Percentiles rank a stretch among this genome's conserved stretches.
These are phyloP conservation scores for Scophthalmus maximus DNA, from an alignment of 2,113 vertebrate genomes.

Conservation along the genomic window DNA sequence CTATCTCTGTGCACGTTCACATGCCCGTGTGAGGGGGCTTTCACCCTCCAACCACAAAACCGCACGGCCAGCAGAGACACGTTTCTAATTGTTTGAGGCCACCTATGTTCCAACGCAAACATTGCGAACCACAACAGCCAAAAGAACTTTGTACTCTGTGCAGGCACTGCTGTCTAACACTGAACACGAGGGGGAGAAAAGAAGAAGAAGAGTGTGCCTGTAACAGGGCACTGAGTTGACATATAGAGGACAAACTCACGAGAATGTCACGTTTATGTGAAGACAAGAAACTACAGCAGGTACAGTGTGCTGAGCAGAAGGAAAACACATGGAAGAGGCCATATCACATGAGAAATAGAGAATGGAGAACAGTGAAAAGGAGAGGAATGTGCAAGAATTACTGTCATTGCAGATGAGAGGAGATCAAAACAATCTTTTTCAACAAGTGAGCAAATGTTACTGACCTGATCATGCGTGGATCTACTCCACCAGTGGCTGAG, in stretches of 20 bases:
- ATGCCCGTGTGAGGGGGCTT: conserved; percentile 6
- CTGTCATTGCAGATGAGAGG: conserved; percentile 19
- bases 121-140: conserved; percentile 20
- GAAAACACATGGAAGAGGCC: not conserved
- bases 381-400: conserved; percentile 50
- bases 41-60: conserved; percentile 41
- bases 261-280: not conserved
- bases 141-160: conserved; percentile 53
- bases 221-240: not conserved
- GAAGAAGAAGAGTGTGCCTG: not conserved
- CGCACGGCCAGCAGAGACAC: conserved; percentile 17
- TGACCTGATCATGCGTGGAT: conserved; percentile 70
- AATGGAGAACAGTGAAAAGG: conserved; percentile 3
- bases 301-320: not conserved
- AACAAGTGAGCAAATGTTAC: conserved; percentile 42
- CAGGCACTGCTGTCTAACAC: no score
- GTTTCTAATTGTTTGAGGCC: conserved; percentile 41
- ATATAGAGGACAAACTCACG: not conserved
- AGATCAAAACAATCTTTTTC: conserved; percentile 14
- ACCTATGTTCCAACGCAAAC: conserved; percentile 28
- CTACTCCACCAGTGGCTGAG: conserved; percentile 13
- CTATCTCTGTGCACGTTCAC: conserved; percentile 7
- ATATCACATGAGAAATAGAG: conserved; percentile 4
- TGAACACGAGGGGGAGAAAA: not conserved
- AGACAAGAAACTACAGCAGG: not conserved